Conservation (phyloP, 2,888 invertebrate genomes). For the Pseudococcus viburni region DNA sequence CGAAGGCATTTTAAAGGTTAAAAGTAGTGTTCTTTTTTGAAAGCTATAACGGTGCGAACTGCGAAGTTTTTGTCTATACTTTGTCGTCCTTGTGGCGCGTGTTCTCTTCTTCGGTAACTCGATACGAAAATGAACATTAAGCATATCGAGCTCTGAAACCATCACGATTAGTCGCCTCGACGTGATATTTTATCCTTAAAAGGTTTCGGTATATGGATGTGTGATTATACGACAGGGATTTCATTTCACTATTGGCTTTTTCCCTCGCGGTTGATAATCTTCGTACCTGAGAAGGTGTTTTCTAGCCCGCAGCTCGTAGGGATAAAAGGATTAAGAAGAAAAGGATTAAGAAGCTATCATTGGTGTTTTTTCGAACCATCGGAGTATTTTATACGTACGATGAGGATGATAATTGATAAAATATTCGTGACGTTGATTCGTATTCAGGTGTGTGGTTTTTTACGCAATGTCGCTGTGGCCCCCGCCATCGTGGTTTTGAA, state of each 20-base stretch:
- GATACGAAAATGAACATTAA: conserved; percentile 30
- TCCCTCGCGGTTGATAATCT: not conserved
- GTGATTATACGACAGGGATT: not conserved
- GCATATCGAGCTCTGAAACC: conserved; percentile 38
- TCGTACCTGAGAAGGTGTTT: not conserved
- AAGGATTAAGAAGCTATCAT: not conserved
- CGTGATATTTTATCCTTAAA: conserved; percentile 52
- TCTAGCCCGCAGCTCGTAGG: not conserved
- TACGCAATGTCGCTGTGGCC: not conserved
- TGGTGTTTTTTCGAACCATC: not conserved
- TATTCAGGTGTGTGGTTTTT: conserved; percentile 29
- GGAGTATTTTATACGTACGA: not conserved
- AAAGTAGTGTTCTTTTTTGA: not conserved
- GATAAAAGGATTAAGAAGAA: conserved; percentile 12
- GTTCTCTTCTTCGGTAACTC: not conserved
- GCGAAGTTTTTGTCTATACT: conserved; percentile 6
- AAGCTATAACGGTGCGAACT: conserved; percentile 12
- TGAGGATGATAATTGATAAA: not conserved
- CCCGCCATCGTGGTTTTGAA: not conserved
- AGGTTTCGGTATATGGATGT: conserved; percentile 15
- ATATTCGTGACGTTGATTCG: conserved; percentile 7
- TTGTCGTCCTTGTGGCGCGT: conserved; percentile 44
- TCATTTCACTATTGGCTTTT: not conserved
- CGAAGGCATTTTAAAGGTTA: conserved; percentile 13
- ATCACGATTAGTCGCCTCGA: not conserved